phyloP scores from a whole-genome alignment of 2,888 invertebrate genomes.

The Neoitamus cyanurus region DNA sequence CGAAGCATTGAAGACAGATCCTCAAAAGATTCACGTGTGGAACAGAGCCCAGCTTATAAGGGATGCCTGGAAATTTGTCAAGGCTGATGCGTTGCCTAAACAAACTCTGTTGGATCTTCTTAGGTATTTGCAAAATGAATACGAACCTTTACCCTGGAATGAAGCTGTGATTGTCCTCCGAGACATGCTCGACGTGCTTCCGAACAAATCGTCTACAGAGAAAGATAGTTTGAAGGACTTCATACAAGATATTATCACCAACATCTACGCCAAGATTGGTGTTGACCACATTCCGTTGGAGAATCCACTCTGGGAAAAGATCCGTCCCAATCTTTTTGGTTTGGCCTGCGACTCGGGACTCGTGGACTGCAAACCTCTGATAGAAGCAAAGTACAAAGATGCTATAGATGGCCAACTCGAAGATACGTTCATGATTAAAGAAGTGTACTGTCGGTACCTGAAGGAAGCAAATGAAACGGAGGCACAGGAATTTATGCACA shows the following conservation, averaged over 20 bases:
- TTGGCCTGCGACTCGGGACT: background rate
- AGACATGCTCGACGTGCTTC: background rate
- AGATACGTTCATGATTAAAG: background rate
- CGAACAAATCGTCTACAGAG: background rate
- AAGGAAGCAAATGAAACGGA: background rate
- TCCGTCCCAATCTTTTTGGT: background rate
- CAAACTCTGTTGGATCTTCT: background rate
- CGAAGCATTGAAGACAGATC: constrained; percentile 71
- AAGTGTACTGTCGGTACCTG: background rate
- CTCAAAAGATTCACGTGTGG: constrained; percentile 75
- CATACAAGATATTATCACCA: background rate
- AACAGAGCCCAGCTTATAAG: constrained; percentile 90
- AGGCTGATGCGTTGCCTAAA: background rate
- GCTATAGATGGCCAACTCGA: background rate
- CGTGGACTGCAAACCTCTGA: background rate
- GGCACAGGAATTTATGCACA: background rate
- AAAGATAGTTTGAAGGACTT: background rate
- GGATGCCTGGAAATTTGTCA: constrained; percentile 70
- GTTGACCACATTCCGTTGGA: background rate
- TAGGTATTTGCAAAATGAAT: background rate
- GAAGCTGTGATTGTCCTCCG: background rate
- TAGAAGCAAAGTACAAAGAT: background rate
- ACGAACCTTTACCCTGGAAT: constrained; percentile 65
- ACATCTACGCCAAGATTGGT: background rate
- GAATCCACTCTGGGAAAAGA: background rate